phyloP scores from a whole-genome alignment of 2,797 vertebrate genomes.

The Tapirus indicus region DNA sequence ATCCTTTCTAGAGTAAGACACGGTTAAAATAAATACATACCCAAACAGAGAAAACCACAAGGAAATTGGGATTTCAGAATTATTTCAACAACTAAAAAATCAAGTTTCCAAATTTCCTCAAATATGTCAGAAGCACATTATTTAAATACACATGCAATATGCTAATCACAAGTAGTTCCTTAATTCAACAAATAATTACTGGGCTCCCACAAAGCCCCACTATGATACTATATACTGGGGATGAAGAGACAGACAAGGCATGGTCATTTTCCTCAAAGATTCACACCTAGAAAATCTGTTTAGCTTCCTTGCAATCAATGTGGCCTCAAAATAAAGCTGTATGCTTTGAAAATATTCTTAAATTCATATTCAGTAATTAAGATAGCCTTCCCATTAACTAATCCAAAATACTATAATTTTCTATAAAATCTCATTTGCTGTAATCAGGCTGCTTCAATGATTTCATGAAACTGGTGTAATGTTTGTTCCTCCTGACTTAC shows the following conservation, averaged over 20 bases:
- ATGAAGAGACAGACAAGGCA: background rate
- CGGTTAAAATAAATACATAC: constrained; percentile 25
- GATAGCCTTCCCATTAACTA: background rate
- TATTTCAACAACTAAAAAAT: constrained; percentile 51
- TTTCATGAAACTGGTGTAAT: constrained; percentile 1
- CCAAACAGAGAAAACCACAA: constrained; percentile 33
- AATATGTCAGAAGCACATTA: constrained; percentile 7
- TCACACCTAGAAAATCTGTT: constrained; percentile 11
- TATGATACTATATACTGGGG: background rate
- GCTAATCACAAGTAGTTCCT: background rate
- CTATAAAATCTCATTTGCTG: constrained; percentile 48
- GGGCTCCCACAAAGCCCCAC: background rate
- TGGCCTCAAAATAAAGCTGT: background rate
- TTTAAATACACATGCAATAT: background rate
- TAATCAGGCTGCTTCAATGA: background rate
- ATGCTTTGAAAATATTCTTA: constrained; percentile 17
- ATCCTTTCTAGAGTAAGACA: background rate
- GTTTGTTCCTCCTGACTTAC: background rate
- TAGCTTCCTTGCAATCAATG: background rate
- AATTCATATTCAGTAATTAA: constrained; percentile 22
- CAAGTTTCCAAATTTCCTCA: constrained; percentile 46
- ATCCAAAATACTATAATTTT: background rate
- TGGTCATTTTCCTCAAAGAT: background rate
- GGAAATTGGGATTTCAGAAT: constrained; percentile 27
- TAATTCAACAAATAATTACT: constrained; percentile 41